Evolutionary conservation across 2,797 vertebrate species (phyloP).

Genomic region (Lepilemur septentrionalis): DNA sequence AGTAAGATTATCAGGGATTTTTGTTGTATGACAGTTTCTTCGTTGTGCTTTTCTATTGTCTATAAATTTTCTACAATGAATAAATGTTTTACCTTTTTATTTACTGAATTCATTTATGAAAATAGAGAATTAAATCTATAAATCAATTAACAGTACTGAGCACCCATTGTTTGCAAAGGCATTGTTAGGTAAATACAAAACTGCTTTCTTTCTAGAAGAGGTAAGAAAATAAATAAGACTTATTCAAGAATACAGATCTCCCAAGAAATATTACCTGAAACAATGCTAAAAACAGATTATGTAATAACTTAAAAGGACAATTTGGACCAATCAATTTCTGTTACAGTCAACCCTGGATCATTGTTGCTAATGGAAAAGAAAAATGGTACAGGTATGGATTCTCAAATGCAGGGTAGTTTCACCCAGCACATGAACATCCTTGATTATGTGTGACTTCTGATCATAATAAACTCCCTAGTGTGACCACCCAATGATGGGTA

Average conservation of each 20-base stretch:
- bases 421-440: not conserved
- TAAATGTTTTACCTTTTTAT: not conserved
- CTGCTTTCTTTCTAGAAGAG: not conserved
- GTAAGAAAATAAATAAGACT: not conserved
- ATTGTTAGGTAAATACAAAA: not conserved
- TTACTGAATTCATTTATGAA: not conserved
- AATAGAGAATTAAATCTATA: not conserved
- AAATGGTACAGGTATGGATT: not conserved
- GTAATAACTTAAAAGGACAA: not conserved
- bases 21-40: not conserved
- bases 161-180: not conserved
- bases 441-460: not conserved
- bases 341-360: not conserved
- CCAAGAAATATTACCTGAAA: not conserved
- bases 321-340: not conserved
- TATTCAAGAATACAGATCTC: not conserved
- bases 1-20: not conserved
- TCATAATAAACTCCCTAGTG: not conserved
- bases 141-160: slow-evolving; percentile 1
- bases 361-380: not conserved
- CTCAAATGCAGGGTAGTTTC: not conserved
- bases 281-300: slow-evolving; percentile 20
- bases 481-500: not conserved
- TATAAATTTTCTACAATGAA: not conserved
- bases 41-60: not conserved